phyloP scores from a whole-genome alignment of 2,113 vertebrate species.

The Castor canadensis region DNA sequence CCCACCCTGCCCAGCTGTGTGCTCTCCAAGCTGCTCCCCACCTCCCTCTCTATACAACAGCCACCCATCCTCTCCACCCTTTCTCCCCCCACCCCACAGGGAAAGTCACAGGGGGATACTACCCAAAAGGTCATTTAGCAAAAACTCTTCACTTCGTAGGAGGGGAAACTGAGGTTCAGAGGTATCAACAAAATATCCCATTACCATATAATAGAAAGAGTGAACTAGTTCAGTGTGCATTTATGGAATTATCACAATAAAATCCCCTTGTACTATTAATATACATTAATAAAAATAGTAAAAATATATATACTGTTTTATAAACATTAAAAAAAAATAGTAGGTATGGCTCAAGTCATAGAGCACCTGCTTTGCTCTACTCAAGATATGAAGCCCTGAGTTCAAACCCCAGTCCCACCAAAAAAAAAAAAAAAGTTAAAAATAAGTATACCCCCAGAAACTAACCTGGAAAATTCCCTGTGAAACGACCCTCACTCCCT shows the following conservation, averaged over 20 bases:
- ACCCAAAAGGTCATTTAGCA: background rate
- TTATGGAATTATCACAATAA: no score
- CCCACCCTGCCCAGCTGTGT: background rate
- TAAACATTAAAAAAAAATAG: no score
- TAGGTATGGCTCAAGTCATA: no score
- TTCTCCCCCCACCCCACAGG: background rate
- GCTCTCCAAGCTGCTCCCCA: background rate
- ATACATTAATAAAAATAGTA: no score
- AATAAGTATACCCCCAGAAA: background rate
- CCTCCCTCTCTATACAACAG: background rate
- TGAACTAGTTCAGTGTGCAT: no score
- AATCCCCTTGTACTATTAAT: no score
- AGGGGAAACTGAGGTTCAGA: conserved; percentile 1
- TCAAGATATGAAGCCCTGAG: no score
- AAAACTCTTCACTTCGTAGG: background rate
- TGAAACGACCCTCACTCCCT: background rate
- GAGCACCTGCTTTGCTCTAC: no score
- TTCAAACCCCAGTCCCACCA: no score
- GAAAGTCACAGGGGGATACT: background rate
- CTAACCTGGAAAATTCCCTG: background rate
- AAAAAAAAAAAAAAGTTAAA: no score
- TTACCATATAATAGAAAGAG: no score
- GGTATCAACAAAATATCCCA: background rate
- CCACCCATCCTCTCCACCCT: background rate
- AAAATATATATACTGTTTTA: no score